Evolutionary conservation across 2,113 vertebrate species (phyloP).

Genomic region (Paramisgurnus dabryanus): DNA sequence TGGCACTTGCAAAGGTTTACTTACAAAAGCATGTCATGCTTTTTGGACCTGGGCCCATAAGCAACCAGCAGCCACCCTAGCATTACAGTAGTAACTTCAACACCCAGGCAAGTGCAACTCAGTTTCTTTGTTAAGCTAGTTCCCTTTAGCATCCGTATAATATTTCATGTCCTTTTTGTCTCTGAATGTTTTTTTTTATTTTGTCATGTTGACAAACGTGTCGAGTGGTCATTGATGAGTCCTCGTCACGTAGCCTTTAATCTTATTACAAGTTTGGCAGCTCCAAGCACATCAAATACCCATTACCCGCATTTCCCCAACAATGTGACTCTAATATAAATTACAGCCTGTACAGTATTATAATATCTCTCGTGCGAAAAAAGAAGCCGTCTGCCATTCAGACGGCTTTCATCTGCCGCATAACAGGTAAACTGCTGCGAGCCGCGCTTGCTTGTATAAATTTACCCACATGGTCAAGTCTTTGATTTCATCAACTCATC

Average conservation of each 20-base stretch:
- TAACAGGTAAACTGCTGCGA: slow-evolving; percentile 95
- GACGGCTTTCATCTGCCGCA: slow-evolving; percentile 80
- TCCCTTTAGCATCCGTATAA: background rate
- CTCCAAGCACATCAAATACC: slow-evolving; percentile 36
- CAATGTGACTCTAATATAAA: slow-evolving; percentile 64
- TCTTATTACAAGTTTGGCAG: slow-evolving; percentile 51
- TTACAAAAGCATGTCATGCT: too few relatives aligned
- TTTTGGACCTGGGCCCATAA: too few relatives aligned
- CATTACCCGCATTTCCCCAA: slow-evolving; percentile 47
- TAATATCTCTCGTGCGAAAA: slow-evolving; percentile 65
- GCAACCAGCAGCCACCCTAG: too few relatives aligned
- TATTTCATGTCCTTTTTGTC: background rate
- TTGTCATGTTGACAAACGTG: slow-evolving; percentile 39
- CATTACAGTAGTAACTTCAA: too few relatives aligned
- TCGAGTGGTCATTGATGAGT: slow-evolving; percentile 34
- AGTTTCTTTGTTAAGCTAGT: background rate
- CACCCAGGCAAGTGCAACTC: too few relatives aligned
- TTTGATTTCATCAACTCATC: slow-evolving; percentile 94
- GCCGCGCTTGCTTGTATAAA: slow-evolving; percentile 91
- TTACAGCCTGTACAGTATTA: slow-evolving; percentile 64
- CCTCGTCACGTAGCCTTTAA: slow-evolving; percentile 44
- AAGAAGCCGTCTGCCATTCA: slow-evolving; percentile 59
- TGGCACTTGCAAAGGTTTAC: too few relatives aligned
- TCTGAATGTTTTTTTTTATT: background rate
- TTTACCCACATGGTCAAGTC: slow-evolving; percentile 83